phyloP scores from a whole-genome alignment of 2,113 vertebrate genomes.

The Pterocles burchelli region DNA sequence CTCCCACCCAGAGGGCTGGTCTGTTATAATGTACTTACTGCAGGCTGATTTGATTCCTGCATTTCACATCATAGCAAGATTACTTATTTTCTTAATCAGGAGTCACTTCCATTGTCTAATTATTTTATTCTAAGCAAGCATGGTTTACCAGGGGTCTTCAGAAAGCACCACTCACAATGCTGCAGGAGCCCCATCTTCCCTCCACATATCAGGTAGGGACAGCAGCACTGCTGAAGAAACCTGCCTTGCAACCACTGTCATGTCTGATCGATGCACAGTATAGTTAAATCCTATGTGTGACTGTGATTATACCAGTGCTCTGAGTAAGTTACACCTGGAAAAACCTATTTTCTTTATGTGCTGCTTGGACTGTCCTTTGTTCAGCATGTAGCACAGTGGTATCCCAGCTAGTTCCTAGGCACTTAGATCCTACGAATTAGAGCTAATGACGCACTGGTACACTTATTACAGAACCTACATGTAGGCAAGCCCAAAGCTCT shows the following conservation, averaged over 20 bases:
- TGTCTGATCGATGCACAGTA: fast-evolving
- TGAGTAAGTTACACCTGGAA: not conserved
- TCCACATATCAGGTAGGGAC: not conserved
- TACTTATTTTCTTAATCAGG: not conserved
- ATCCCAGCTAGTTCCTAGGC: not conserved
- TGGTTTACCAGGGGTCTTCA: not conserved
- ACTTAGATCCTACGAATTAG: not conserved
- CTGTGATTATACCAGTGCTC: not conserved
- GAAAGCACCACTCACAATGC: not conserved
- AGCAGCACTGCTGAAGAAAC: not conserved
- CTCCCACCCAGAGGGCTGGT: not conserved
- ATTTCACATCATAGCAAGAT: not conserved
- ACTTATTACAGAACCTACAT: not conserved
- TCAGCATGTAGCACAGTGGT: not conserved
- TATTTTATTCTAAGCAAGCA: not conserved
- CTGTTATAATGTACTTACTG: not conserved
- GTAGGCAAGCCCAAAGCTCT: not conserved
- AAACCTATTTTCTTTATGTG: not conserved
- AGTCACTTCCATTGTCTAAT: not conserved
- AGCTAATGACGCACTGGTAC: not conserved
- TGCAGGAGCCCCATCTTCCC: not conserved
- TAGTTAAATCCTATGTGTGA: not conserved
- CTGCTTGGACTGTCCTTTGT: not conserved
- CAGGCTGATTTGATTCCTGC: not conserved
- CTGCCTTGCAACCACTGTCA: not conserved